Evolutionary conservation across 2,113 vertebrate species (phyloP), one percentile per base, ranked within the genome.

Genomic region (Syrrhaptes paradoxus): DNA sequence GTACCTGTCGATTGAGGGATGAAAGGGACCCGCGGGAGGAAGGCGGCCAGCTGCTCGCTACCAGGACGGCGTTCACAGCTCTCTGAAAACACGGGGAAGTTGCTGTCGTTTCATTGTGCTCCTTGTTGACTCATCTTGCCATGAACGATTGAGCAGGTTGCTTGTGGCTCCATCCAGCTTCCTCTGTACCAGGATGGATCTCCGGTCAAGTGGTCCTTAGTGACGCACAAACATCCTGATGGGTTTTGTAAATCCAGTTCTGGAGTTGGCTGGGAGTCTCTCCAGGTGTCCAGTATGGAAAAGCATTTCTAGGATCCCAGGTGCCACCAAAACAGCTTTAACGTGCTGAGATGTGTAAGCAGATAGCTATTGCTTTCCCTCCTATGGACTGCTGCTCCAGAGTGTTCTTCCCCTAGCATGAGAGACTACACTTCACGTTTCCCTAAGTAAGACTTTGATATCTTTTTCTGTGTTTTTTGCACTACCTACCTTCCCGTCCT

Each of bases 21-120:
- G 43, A 59, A 57, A 62, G n/a, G n/a, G 48, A 41, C 22, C 13
- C 46, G n/a, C n/a, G 21, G 61, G 17, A 43, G 52, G 24, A 41
- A 14, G 41, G 41, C 41, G 41, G 13, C 41, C 41, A 29, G 6
- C 36, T 72, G 49, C 75, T 29, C 1, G 22, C 13, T 32, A 2
- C 3, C 10, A 9, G n/a, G 31, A 17, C 1, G 1, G 5, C 0
- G 4, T 1, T 73, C 79, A 43, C 41, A 21, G 86, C 75, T 43
- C 51, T 10, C 51, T 10, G 0, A 31, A 45, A 61, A 2, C 1
- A 0, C 0, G 0, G 32, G 41, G 14, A 54, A 12, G 17, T 22
- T 5, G 0, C 41, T 4, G 2, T 3, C 2, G 5, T 75, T 46
- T 52, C 26, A 0, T 24, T 16, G 1, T 28, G 19, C 28, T 80